These are phyloP conservation scores for Paratilapia polleni DNA, from an alignment of 2,113 vertebrate genomes.

Conservation along the genomic window DNA sequence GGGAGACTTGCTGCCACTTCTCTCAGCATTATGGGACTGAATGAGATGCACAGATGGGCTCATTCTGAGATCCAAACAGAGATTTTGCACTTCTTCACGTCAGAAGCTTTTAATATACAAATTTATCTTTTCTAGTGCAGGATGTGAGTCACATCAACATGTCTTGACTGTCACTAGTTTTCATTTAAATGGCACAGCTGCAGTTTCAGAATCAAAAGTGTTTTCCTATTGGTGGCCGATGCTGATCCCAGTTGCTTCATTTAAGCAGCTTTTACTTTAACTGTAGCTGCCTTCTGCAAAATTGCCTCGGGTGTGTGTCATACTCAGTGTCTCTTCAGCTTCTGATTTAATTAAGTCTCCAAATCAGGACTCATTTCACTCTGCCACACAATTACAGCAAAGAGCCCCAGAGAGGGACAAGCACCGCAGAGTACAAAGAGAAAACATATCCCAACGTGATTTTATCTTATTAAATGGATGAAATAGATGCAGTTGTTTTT, in stretches of 20 bases:
- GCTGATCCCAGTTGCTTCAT: conserved; percentile 21
- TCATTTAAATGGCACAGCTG: conserved; percentile 1
- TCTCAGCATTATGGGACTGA: conserved; percentile 13
- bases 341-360: conserved; percentile 74
- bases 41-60: conserved; percentile 40
- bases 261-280: conserved; percentile 41
- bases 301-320: conserved; percentile 45
- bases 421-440: not conserved
- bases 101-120: conserved; percentile 11
- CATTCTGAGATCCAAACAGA: conserved; percentile 40
- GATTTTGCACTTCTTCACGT: conserved; percentile 17
- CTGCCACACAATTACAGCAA: conserved; percentile 75
- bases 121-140: conserved; percentile 4
- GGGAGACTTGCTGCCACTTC: conserved; percentile 12
- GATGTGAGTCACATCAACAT: conserved; percentile 22
- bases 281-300: conserved; percentile 17
- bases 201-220: conserved; percentile 4
- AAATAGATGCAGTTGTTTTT: conserved; percentile 6
- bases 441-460: conserved; percentile 47
- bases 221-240: not conserved
- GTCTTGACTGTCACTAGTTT: not conserved
- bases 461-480: conserved; percentile 46
- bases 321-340: conserved; percentile 42
- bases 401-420: conserved; percentile 55
- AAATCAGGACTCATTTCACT: conserved; percentile 69